These are phyloP conservation scores for Ceratosolen fusciceps DNA, from an alignment of 1,140 invertebrate species.

Conservation along the genomic window DNA sequence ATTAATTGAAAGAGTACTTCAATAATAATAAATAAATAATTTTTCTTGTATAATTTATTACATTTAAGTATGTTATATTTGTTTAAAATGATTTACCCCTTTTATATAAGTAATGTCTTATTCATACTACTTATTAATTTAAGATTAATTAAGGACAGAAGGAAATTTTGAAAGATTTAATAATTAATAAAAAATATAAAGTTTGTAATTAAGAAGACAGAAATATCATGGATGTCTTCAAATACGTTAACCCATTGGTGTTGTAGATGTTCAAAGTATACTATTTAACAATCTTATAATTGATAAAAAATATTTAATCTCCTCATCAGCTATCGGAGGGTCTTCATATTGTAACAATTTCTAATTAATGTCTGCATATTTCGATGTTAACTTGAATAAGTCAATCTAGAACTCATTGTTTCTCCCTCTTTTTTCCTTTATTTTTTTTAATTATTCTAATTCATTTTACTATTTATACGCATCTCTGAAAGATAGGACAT, in stretches of 20 bases:
- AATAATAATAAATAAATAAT: no score
- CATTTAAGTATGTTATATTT: no score
- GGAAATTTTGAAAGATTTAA: background rate
- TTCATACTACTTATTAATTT: no score
- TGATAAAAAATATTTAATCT: conserved; percentile 30
- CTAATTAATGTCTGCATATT: conserved; percentile 69
- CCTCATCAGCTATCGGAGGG: conserved; percentile 54
- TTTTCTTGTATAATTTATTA: no score
- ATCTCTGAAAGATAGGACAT: no score
- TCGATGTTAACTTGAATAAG: conserved; percentile 48
- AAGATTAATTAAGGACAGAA: background rate
- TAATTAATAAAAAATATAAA: background rate
- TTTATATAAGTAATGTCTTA: no score
- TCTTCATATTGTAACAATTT: conserved; percentile 70
- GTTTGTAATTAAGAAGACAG: background rate
- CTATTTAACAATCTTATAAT: conserved; percentile 55
- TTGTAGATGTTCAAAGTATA: conserved; percentile 57
- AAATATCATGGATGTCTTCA: conserved; percentile 55
- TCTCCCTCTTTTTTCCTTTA: conserved; percentile 16
- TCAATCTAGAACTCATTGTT: conserved; percentile 44
- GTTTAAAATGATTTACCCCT: no score
- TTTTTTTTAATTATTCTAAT: conserved; percentile 6
- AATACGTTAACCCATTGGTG: conserved; percentile 56
- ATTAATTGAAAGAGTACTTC: no score
- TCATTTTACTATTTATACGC: no score